Evolutionary conservation across 2,113 vertebrate species (phyloP).

Genomic region (Arizona elegans): DNA sequence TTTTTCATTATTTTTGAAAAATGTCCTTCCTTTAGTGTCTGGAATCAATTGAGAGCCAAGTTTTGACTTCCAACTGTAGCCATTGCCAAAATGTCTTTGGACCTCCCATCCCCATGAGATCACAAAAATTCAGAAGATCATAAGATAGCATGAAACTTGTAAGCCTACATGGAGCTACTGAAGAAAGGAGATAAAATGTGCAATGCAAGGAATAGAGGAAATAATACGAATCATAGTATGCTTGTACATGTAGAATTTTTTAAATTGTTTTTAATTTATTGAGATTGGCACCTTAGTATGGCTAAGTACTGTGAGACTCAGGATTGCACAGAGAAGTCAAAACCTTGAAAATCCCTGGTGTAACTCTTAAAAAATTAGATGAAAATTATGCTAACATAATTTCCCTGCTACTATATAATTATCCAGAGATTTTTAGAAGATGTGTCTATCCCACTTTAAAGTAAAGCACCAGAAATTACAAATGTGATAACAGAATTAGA

Average conservation of each 20-base stretch:
- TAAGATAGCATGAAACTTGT: neutral
- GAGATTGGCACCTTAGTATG: neutral
- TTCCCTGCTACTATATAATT: neutral
- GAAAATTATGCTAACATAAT: conserved; percentile 43
- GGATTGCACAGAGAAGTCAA: neutral
- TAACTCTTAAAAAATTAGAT: conserved; percentile 42
- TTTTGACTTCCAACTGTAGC: neutral
- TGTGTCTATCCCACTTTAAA: neutral
- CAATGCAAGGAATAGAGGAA: neutral
- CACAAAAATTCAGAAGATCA: neutral
- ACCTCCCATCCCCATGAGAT: neutral
- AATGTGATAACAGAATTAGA: neutral
- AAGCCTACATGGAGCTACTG: neutral
- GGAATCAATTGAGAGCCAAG: neutral
- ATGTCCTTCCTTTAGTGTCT: neutral
- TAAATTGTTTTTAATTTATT: neutral
- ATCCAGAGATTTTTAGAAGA: neutral
- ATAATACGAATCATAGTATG: neutral
- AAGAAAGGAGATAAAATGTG: neutral
- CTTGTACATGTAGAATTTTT: neutral
- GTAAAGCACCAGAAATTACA: neutral
- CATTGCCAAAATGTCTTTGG: neutral
- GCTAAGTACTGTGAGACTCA: neutral
- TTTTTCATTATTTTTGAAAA: neutral
- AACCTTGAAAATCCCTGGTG: neutral